A percentile compares a stretch with the other conserved stretches of the same genome.
Conservation (phyloP, 2,797 vertebrate species). For the Pseudochromis fuscus region DNA sequence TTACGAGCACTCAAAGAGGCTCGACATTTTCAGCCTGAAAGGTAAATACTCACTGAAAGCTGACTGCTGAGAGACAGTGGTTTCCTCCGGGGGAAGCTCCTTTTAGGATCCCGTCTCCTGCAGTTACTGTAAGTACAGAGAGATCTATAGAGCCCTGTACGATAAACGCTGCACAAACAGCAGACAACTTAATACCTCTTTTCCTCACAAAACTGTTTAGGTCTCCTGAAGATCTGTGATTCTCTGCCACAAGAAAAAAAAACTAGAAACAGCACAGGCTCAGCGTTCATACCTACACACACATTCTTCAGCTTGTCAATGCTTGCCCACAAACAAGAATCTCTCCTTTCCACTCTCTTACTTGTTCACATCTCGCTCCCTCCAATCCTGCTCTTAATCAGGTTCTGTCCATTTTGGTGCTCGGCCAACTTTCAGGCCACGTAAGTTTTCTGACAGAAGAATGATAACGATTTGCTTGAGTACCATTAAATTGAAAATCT, state of each 20-base stretch:
- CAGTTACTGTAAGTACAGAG: constrained; percentile 24
- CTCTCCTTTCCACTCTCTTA: constrained; percentile 36
- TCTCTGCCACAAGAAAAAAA: constrained; percentile 22
- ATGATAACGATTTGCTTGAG: constrained; percentile 22
- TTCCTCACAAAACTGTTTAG: constrained; percentile 35
- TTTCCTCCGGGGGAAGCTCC: constrained; percentile 43
- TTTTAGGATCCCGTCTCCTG: constrained; percentile 39
- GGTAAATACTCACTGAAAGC: constrained; percentile 68
- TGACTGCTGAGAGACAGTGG: constrained; percentile 28
- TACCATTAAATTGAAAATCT: constrained; percentile 37
- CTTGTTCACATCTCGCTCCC: constrained; percentile 19
- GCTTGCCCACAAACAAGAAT: constrained; percentile 66
- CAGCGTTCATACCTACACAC: constrained; percentile 30
- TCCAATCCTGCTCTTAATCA: constrained; percentile 22
- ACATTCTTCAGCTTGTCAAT: constrained; percentile 78
- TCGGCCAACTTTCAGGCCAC: constrained; percentile 8
- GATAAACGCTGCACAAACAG: constrained; percentile 31
- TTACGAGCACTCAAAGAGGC: not conserved
- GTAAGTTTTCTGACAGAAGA: constrained; percentile 31
- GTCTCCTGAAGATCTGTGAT: constrained; percentile 33
- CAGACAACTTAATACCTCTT: constrained; percentile 43
- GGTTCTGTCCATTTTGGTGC: constrained; percentile 25
- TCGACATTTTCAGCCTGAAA: constrained; percentile 33
- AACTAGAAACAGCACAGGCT: constrained; percentile 1
- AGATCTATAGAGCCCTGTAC: constrained; percentile 42